Conservation (phyloP, 2,888 invertebrate genomes). For the Hoplodrina blanda region DNA sequence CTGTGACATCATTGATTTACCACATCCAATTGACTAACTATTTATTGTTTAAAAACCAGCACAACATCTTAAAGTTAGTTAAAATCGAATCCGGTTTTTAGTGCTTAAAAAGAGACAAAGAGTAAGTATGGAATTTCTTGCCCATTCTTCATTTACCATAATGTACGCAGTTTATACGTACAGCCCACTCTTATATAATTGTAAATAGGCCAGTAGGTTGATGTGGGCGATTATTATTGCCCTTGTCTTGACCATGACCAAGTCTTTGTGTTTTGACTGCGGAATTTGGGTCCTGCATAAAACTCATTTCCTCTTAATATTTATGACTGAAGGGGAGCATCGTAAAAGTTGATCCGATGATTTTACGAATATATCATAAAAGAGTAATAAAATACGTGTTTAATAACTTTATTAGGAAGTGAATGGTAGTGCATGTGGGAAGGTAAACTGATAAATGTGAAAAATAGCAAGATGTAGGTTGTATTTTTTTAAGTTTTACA, state of each 20-base stretch:
- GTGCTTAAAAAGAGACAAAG: too few species aligned
- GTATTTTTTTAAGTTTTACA: too few species aligned
- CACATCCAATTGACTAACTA: too few species aligned
- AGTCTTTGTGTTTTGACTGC: slow-evolving; percentile 28
- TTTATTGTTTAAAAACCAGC: too few species aligned
- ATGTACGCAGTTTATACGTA: too few species aligned
- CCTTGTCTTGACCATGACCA: slow-evolving; percentile 1
- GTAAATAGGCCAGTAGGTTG: neutral
- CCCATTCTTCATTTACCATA: too few species aligned
- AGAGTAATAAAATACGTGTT: slow-evolving; percentile 36
- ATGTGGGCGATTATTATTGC: neutral
- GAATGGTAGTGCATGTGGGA: neutral
- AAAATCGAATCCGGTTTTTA: too few species aligned
- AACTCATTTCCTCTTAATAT: slow-evolving; percentile 47
- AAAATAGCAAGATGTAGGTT: neutral
- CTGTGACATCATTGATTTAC: too few species aligned
- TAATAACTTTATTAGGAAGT: slow-evolving; percentile 29
- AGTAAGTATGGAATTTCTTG: too few species aligned
- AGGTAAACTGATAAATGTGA: neutral
- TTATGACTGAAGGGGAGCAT: slow-evolving; percentile 41
- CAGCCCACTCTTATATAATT: neutral
- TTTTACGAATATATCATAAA: slow-evolving; percentile 56
- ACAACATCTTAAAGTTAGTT: too few species aligned
- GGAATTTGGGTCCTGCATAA: slow-evolving; percentile 47
- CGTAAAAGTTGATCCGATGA: slow-evolving; percentile 48